These are phyloP conservation scores for Globicephala melas DNA, from an alignment of 2,113 vertebrate genomes.

Conservation along the genomic window DNA sequence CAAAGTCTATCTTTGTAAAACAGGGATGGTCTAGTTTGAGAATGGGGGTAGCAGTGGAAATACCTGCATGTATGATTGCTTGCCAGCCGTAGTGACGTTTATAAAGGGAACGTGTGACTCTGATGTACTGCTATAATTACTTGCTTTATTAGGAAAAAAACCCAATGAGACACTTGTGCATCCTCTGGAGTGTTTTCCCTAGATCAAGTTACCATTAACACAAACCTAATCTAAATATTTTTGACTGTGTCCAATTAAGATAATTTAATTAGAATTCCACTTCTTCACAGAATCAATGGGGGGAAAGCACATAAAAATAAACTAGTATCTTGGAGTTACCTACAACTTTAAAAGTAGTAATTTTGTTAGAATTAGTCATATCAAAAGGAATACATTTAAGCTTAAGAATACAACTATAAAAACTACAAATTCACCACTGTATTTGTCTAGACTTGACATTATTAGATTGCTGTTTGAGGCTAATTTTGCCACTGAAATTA, in stretches of 20 bases:
- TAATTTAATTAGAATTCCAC: slow-evolving; percentile 4
- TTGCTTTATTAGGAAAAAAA: neutral
- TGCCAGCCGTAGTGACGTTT: neutral
- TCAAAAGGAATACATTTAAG: neutral
- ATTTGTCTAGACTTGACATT: neutral
- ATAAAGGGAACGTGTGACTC: neutral
- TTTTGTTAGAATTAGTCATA: neutral
- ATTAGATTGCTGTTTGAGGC: neutral
- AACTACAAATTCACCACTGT: neutral
- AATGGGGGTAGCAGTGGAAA: neutral
- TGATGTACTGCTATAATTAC: neutral
- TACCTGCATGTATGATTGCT: neutral
- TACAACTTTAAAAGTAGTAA: neutral
- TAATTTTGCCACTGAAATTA: neutral
- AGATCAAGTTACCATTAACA: neutral
- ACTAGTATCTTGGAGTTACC: neutral
- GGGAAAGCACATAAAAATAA: neutral
- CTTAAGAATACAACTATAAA: neutral
- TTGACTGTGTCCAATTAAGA: neutral
- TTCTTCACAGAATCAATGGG: neutral
- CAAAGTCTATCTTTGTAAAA: neutral
- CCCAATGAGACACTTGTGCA: neutral
- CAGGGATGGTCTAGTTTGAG: neutral
- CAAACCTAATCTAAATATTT: neutral
- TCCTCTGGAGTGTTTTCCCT: neutral